phyloP scores from a whole-genome alignment of 2,113 vertebrate genomes.

The Perccottus glenii region DNA sequence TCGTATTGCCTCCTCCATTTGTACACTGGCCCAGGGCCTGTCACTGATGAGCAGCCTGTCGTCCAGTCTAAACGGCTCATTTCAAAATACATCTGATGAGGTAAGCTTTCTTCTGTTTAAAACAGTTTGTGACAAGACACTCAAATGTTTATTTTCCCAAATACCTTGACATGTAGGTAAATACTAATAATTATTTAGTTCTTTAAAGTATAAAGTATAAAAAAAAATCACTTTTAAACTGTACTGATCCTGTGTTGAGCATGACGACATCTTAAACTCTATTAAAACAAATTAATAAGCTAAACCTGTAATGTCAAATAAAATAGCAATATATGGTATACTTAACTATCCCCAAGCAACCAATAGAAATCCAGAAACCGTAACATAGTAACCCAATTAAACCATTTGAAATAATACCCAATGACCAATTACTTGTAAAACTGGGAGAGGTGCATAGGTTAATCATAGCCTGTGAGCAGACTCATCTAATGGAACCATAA shows the following conservation, averaged over 20 bases:
- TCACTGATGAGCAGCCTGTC: slow-evolving; percentile 74
- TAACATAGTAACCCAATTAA: slow-evolving; percentile 82
- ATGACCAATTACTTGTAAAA: slow-evolving; percentile 72
- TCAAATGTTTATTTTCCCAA: slow-evolving; percentile 46
- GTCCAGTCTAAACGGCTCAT: slow-evolving; percentile 66
- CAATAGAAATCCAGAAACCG: slow-evolving; percentile 54
- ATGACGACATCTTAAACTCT: slow-evolving; percentile 50
- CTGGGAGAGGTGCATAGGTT: slow-evolving; percentile 76
- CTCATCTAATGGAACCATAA: slow-evolving; percentile 71
- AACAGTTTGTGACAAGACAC: slow-evolving; percentile 68
- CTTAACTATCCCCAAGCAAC: slow-evolving; percentile 61
- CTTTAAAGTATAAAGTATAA: too few relatives aligned
- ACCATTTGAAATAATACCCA: slow-evolving; percentile 72
- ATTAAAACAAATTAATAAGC: slow-evolving; percentile 55
- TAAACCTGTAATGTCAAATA: slow-evolving; percentile 51
- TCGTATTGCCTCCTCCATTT: slow-evolving; percentile 64
- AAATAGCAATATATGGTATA: slow-evolving; percentile 57
- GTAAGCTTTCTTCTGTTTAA: slow-evolving; percentile 48
- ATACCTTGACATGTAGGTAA: slow-evolving; percentile 7
- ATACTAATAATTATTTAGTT: not conserved
- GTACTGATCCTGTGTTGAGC: slow-evolving; percentile 28
- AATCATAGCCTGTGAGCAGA: slow-evolving; percentile 82
- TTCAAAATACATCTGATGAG: slow-evolving; percentile 64
- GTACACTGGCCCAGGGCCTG: slow-evolving; percentile 67
- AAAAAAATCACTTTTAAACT: too few relatives aligned